Percentiles rank a stretch among this genome's conserved stretches.
Evolutionary conservation across 2,888 invertebrate genomes (phyloP).

Genomic region (Mactromeris polynyma): DNA sequence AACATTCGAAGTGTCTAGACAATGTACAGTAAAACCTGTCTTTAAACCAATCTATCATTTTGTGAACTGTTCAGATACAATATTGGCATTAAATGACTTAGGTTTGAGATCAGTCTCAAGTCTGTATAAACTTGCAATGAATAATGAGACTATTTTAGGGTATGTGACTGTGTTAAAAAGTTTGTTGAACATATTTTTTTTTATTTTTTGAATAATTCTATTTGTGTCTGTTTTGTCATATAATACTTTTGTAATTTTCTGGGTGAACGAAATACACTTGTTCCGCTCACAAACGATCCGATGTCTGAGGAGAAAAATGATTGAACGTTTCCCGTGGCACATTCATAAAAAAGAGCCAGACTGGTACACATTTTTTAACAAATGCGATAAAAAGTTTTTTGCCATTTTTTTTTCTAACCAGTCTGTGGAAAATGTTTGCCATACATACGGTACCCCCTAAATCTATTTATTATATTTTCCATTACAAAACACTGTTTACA

Average conservation of each 20-base stretch:
- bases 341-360: constrained; percentile 1
- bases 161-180: too few species aligned
- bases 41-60: neutral
- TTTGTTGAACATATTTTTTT: too few species aligned
- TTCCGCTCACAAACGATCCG: neutral
- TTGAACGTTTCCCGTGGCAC: neutral
- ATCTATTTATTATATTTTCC: constrained; percentile 6
- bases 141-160: neutral
- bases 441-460: neutral
- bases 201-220: neutral
- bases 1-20: neutral
- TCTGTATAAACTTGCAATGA: neutral
- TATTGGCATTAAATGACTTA: neutral
- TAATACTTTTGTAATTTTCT: neutral
- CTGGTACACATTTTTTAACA: neutral
- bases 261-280: neutral
- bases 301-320: neutral
- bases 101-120: neutral
- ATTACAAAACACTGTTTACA: neutral
- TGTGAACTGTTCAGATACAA: neutral
- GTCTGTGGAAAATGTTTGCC: neutral
- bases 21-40: neutral
- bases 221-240: neutral
- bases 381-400: neutral
- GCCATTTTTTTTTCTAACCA: neutral